Evolutionary conservation across 2,888 invertebrate species (phyloP).

Genomic region (Xanthostigma xanthostigma): DNA sequence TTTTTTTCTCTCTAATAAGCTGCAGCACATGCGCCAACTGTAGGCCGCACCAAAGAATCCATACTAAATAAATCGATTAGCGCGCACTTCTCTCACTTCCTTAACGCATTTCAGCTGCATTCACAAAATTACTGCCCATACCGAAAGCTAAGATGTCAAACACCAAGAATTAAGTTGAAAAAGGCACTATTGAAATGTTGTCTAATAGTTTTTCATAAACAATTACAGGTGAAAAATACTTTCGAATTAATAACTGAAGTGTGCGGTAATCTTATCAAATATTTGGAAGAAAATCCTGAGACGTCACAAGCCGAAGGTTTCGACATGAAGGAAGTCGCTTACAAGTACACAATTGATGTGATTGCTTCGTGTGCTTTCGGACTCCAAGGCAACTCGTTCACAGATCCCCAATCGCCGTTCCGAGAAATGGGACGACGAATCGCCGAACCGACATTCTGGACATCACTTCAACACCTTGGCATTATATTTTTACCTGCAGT

Average conservation of each 20-base stretch:
- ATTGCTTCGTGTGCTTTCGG: constrained; percentile 31
- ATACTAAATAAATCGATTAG: too few species aligned
- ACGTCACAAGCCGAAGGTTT: constrained; percentile 21
- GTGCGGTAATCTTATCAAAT: constrained; percentile 25
- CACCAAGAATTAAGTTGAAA: too few species aligned
- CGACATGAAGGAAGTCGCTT: constrained; percentile 27
- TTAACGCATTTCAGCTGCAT: too few species aligned
- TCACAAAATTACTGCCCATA: too few species aligned
- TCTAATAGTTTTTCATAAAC: background rate
- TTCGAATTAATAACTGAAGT: constrained; percentile 31
- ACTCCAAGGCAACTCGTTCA: constrained; percentile 27
- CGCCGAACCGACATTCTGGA: constrained; percentile 17
- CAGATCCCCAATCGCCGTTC: constrained; percentile 18
- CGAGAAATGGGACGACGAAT: constrained; percentile 19
- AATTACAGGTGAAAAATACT: constrained; percentile 28
- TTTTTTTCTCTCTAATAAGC: too few species aligned
- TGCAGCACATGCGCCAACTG: too few species aligned
- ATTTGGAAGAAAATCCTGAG: constrained; percentile 22
- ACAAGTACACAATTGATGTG: constrained; percentile 28
- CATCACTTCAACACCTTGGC: constrained; percentile 13
- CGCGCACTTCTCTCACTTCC: too few species aligned
- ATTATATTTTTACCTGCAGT: constrained; percentile 20
- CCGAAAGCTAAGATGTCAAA: too few species aligned
- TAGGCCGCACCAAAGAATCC: too few species aligned
- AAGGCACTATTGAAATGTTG: background rate